phyloP scores from a whole-genome alignment of 2,113 vertebrate genomes.

The Oreochromis aureus region DNA sequence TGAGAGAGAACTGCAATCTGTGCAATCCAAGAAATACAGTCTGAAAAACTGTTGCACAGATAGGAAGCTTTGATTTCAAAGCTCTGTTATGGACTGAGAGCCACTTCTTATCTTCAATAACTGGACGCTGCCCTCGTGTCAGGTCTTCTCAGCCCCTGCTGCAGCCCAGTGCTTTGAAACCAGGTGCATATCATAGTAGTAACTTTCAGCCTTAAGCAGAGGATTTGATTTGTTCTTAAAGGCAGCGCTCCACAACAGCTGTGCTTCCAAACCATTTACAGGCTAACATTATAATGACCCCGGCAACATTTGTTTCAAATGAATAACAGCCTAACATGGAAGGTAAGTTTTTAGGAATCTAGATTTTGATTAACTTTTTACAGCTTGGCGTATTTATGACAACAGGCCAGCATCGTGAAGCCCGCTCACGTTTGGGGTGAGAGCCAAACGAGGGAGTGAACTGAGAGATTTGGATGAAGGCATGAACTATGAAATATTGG shows the following conservation, averaged over 20 bases:
- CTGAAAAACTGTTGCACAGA: not conserved
- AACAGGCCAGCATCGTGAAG: constrained; percentile 7
- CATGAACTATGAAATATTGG: not conserved
- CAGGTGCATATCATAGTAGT: not conserved
- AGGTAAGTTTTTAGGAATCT: not conserved
- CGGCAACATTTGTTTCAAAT: not conserved
- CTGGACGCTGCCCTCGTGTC: not conserved
- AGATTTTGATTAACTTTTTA: not conserved
- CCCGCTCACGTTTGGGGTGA: constrained; percentile 3
- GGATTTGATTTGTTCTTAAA: not conserved
- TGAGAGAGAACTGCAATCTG: not conserved
- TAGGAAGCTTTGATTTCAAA: not conserved
- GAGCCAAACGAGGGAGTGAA: not conserved
- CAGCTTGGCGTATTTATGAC: not conserved
- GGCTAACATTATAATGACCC: not conserved
- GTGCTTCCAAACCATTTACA: not conserved
- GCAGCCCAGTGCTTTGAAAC: not conserved
- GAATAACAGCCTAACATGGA: not conserved
- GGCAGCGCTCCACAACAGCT: not conserved
- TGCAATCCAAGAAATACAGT: not conserved
- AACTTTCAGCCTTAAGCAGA: constrained; percentile 2
- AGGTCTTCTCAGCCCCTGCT: not conserved
- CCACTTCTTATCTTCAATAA: not conserved
- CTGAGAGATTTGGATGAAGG: not conserved
- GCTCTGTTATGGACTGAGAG: not conserved